Percentiles rank a stretch among this genome's conserved stretches.
These are phyloP conservation scores for Mirounga angustirostris DNA, from an alignment of 2,113 vertebrate species.

Conservation along the genomic window DNA sequence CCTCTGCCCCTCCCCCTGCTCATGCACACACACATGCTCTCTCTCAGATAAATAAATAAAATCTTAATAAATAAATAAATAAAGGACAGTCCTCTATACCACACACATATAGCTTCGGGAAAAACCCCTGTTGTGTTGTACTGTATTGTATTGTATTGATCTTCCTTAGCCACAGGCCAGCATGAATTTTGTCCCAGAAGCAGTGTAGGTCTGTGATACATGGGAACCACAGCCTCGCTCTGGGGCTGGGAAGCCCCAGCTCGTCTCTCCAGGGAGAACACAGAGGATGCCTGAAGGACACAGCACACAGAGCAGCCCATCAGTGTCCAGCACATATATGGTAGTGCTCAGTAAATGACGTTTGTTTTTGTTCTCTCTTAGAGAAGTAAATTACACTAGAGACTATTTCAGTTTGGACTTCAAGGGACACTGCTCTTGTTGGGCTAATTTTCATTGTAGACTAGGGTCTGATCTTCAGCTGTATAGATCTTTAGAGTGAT, in stretches of 20 bases:
- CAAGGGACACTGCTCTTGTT: neutral
- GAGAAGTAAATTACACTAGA: neutral
- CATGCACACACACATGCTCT: no score
- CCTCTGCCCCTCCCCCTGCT: no score
- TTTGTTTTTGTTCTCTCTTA: neutral
- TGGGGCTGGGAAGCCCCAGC: neutral
- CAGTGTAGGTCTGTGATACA: neutral
- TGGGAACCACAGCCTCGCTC: neutral
- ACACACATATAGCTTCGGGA: neutral
- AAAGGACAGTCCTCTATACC: neutral
- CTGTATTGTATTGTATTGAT: neutral
- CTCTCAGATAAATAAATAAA: no score
- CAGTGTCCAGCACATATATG: fast-evolving
- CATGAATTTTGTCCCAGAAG: neutral
- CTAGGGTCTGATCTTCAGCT: neutral
- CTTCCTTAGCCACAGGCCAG: neutral
- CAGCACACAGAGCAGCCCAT: fast-evolving
- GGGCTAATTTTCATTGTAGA: neutral
- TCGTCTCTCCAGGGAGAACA: neutral
- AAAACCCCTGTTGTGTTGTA: neutral
- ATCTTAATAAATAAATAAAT: neutral
- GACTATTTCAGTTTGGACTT: neutral
- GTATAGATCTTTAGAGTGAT: neutral
- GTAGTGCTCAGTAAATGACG: neutral
- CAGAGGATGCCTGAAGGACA: neutral